Evolutionary conservation across 2,888 invertebrate species (phyloP), one percentile per base, ranked within the genome.

Genomic region (Drosophila pegasa): DNA sequence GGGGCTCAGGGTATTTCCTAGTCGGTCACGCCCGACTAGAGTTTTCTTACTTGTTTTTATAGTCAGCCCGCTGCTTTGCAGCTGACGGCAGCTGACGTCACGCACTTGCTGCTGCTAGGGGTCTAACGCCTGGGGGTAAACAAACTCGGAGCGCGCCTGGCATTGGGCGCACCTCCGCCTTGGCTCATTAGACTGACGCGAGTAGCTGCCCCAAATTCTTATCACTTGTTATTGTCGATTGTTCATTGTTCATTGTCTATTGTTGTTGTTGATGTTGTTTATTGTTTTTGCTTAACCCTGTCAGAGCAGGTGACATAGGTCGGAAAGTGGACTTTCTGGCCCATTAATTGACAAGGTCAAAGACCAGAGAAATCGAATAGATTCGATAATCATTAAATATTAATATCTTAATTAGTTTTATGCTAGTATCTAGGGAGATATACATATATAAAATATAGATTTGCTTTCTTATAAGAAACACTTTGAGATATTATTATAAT

Each of bases 221-320:
- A 69, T 67, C 73, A 71, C 59, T 60, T 50, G 22, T 48, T 41
- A 9, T 33, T 45, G 27, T 51, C 37, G 48, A 14, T 41, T 41
- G 41, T 22, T 22, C 5, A 16, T 37, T 37, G 37, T 37, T 9
- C n/a, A n/a, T 16, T 43, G 25, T 25, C 7, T 56, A 27, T 48
- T 54, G 41, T 37, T 35, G 18, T 50, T 52, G 18, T 12, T 48
- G 41, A 33, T 37, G 20, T 47, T 45, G 47, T 47, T 29, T 29
- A n/a, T 3, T 12, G 45, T 37, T 56, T 43, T 62, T 18, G 12
- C 29, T 14, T 18, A 27, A 10, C 71, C 40, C 58, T 61, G 66
- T 51, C 70, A 52, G 12, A 45, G 71, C 18, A 55, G 71, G 54
- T 72, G 71, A 71, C 50, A 66, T 37, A 47, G 62, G 70, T 57